These are phyloP conservation scores for Gari tellinella DNA, from an alignment of 2,888 invertebrate genomes.

Conservation along the genomic window DNA sequence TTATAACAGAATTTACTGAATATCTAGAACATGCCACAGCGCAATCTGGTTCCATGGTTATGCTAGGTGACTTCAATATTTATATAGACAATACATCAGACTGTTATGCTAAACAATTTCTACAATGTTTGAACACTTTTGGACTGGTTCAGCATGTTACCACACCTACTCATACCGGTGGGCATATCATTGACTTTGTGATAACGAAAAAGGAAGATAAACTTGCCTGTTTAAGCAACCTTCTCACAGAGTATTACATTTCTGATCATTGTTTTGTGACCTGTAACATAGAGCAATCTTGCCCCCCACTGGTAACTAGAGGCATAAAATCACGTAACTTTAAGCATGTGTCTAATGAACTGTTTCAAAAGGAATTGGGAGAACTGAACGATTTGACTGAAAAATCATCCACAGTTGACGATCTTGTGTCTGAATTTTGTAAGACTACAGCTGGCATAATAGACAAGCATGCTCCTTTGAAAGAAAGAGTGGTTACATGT, in stretches of 20 bases:
- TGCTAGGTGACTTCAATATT: constrained; percentile 36
- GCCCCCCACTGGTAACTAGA: constrained; percentile 6
- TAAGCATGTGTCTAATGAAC: constrained; percentile 24
- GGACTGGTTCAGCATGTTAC: constrained; percentile 17
- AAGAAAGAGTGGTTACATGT: constrained; percentile 28
- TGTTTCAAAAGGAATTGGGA: constrained; percentile 16
- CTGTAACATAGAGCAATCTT: constrained; percentile 3
- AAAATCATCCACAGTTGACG: constrained; percentile 20
- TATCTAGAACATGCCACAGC: constrained; percentile 17
- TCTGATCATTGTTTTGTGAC: constrained; percentile 11
- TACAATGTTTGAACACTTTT: constrained; percentile 23
- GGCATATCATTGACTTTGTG: constrained; percentile 8
- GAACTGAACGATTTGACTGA: constrained; percentile 8
- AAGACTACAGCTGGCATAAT: constrained; percentile 20
- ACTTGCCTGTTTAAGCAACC: constrained; percentile 5
- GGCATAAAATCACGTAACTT: constrained; percentile 25
- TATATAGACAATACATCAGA: constrained; percentile 20
- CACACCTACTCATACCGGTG: constrained; percentile 9
- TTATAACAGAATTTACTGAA: constrained; percentile 35
- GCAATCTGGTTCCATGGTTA: constrained; percentile 15
- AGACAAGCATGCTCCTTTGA: constrained; percentile 19
- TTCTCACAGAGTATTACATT: constrained; percentile 2
- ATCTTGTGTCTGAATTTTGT: constrained; percentile 26
- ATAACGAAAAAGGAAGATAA: constrained; percentile 20
- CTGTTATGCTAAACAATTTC: constrained; percentile 30